Percentiles rank a stretch among this genome's conserved stretches.
These are phyloP conservation scores for Ornithoptera alexandrae DNA, from an alignment of 2,888 invertebrate species.

Conservation along the genomic window DNA sequence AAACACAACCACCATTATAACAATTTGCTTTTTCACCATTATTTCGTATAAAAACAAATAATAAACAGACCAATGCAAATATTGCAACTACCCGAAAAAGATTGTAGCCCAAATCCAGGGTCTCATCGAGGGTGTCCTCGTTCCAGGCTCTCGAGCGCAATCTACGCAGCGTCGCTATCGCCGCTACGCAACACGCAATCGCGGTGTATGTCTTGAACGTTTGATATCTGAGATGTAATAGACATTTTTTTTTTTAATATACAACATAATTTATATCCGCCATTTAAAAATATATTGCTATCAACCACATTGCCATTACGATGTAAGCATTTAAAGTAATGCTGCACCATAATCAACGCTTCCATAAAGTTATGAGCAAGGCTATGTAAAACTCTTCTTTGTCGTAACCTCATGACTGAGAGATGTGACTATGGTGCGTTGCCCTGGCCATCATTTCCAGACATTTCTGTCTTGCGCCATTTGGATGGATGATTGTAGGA, in stretches of 20 bases:
- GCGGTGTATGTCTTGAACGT: slow-evolving; percentile 62
- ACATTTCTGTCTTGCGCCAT: too few species aligned
- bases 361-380: too few species aligned
- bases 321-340: too few species aligned
- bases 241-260: background rate
- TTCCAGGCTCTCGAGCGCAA: slow-evolving; percentile 66
- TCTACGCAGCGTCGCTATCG: slow-evolving; percentile 56
- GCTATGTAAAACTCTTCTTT: too few species aligned
- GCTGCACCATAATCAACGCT: too few species aligned
- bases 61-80: slow-evolving; percentile 9
- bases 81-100: slow-evolving; percentile 51
- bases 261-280: background rate
- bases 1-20: too few species aligned
- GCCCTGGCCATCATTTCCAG: too few species aligned
- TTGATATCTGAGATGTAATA: slow-evolving; percentile 51
- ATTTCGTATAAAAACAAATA: background rate
- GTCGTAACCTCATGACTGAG: too few species aligned
- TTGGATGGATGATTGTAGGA: too few species aligned
- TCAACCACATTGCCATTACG: too few species aligned
- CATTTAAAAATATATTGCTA: too few species aligned
- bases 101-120: slow-evolving; percentile 65
- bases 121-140: slow-evolving; percentile 67
- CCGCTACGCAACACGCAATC: slow-evolving; percentile 63
- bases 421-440: too few species aligned
- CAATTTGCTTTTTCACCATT: background rate